Conservation (phyloP, 1,140 invertebrate species). For the Sitobion miscanthi region DNA sequence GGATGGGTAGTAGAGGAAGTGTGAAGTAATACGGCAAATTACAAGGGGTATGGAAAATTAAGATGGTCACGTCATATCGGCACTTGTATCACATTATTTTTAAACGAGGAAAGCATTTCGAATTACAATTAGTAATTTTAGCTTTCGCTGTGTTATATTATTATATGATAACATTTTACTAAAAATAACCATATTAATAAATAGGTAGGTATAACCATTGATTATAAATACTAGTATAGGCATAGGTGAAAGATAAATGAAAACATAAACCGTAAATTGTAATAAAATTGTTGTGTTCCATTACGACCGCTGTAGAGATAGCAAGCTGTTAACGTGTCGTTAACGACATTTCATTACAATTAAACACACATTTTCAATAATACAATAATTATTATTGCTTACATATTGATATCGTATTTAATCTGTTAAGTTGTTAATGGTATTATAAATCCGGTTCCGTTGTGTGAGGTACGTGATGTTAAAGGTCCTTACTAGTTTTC, state of each 20-base stretch:
- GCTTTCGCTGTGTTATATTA: not conserved
- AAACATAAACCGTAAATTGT: not conserved
- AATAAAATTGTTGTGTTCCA: not conserved
- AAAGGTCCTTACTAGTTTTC: not conserved
- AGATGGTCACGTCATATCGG: too few relatives aligned
- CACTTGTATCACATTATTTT: not conserved
- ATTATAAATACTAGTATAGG: too few relatives aligned
- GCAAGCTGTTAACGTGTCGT: not conserved
- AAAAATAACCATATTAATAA: not conserved
- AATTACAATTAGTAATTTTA: not conserved
- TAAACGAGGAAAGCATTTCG: not conserved
- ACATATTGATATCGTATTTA: not conserved
- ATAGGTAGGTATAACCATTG: not conserved
- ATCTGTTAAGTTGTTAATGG: slow-evolving; percentile 7
- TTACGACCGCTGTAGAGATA: not conserved
- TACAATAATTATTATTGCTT: not conserved
- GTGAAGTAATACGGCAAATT: too few relatives aligned
- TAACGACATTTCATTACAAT: not conserved
- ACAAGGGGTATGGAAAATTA: too few relatives aligned
- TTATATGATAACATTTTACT: not conserved
- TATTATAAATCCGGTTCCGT: not conserved
- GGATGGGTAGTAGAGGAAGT: too few relatives aligned
- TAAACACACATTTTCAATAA: not conserved
- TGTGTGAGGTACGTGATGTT: not conserved
- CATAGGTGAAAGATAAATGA: not conserved